A percentile compares a stretch with the other conserved stretches of the same genome.
Conservation (phyloP, 1,140 invertebrate genomes). For the Drosophila gunungcola region DNA sequence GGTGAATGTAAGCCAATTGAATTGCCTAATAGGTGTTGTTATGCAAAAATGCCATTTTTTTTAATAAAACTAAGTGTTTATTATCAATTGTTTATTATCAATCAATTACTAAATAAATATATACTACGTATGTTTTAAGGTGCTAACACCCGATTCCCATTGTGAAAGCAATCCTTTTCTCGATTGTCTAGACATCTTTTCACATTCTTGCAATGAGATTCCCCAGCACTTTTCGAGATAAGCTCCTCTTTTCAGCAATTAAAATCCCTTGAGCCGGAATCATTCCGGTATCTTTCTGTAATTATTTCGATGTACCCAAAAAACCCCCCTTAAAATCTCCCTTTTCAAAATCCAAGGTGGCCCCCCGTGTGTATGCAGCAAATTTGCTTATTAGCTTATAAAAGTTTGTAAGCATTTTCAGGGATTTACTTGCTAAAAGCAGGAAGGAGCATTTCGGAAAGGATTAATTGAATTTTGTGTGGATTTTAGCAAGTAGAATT, state of each 20-base stretch:
- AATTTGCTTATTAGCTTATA: slow-evolving; percentile 1
- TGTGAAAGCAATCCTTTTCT: background rate
- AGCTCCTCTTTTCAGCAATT: slow-evolving; percentile 1
- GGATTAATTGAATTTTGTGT: background rate
- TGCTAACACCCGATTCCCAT: background rate
- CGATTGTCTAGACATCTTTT: slow-evolving; percentile 2
- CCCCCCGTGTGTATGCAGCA: slow-evolving; percentile 4
- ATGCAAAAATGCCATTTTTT: no score
- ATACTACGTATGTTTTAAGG: no score
- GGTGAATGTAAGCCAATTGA: no score
- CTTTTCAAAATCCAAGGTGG: background rate
- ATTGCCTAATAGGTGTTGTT: no score
- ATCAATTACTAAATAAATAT: no score
- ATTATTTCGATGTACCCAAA: slow-evolving; percentile 2
- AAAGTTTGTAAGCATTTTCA: background rate
- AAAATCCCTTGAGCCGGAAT: slow-evolving; percentile 11
- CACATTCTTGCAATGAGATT: background rate
- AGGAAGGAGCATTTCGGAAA: background rate
- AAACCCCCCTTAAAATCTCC: background rate
- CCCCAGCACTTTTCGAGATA: slow-evolving; percentile 3
- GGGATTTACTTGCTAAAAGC: background rate
- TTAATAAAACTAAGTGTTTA: no score
- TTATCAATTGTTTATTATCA: no score
- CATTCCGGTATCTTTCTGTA: slow-evolving; percentile 5
- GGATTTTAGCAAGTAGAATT: background rate